Evolutionary conservation across 92 coral and sea anemone species (phyloP), one percentile per base, ranked within the genome.

Genomic region (Palythoa grandiflora): DNA sequence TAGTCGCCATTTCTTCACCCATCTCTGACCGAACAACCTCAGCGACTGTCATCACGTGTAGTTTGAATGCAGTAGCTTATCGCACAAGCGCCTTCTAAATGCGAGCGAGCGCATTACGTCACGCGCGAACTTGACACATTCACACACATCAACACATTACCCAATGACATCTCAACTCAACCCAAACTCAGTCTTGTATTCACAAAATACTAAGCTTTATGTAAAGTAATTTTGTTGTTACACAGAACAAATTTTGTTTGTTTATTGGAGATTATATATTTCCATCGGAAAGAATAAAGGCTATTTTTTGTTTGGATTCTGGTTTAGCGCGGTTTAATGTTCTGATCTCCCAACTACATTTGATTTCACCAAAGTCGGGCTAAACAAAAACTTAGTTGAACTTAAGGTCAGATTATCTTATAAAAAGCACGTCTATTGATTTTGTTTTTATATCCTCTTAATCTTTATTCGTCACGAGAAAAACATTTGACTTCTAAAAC

Each of bases 1-100:
- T 96, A 44, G 93, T 89, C 75, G 93, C 90, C 87, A 91, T 92
- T 74, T 96, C 98, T 89, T 95, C 98, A 61, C 94, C 94, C 96
- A 95, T 93, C 59, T 93, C 91, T 39, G 90, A 90, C 71, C 95
- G 95, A 50, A 92, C 89, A 21, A 93, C 89, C 84, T 94, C 53
- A 59, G 94, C 90, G 52, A 95, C 94, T 87, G 98, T 95, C 98
- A 93, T 95, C 86, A 81, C 86, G 86, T 81, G 86, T 44, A 81
- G 75, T 85, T 38, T 74, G 84, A 87, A 71, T 87, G 90, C 83
- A 28, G 73, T 77, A 15, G 68, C 12, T 35, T 54, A 75, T 80
- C 90, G 91, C 96, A 93, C 94, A 93, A 91, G 96, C 96, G 96
- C 93, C 89, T 78, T 86, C 84, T 93, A 88, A 90, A 92, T 92